phyloP scores from a whole-genome alignment of 2,113 vertebrate genomes.

The Percopsis transmontana region DNA sequence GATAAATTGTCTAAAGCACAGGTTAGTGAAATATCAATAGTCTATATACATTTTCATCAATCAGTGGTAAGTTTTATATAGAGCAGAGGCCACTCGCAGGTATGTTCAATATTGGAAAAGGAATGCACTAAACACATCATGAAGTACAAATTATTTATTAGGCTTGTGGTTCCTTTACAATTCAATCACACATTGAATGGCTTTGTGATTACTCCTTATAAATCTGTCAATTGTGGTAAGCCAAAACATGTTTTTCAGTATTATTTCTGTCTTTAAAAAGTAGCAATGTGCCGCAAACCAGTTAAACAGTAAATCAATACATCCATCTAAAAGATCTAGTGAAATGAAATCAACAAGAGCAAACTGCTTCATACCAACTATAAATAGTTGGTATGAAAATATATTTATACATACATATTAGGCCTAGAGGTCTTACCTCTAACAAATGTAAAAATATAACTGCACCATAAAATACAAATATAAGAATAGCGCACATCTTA shows the following conservation, averaged over 20 bases:
- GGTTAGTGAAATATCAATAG: too few relatives aligned
- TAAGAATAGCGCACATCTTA: not conserved
- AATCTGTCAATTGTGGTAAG: conserved; percentile 2
- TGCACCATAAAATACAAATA: not conserved
- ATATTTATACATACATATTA: not conserved
- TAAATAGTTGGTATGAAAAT: too few relatives aligned
- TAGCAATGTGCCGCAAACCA: not conserved
- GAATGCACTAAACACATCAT: too few relatives aligned
- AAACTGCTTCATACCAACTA: too few relatives aligned
- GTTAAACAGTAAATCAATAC: not conserved
- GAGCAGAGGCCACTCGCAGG: not conserved
- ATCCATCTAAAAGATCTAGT: not conserved
- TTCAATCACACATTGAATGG: conserved; percentile 11
- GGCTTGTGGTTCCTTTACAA: conserved; percentile 16
- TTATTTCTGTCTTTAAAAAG: too few relatives aligned
- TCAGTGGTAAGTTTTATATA: not conserved
- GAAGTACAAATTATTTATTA: too few relatives aligned
- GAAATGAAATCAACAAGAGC: not conserved
- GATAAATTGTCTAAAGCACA: too few relatives aligned
- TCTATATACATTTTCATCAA: too few relatives aligned
- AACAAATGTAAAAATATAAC: not conserved
- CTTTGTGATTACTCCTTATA: not conserved
- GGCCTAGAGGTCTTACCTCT: not conserved
- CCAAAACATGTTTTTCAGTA: not conserved
- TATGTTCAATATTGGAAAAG: not conserved